Evolutionary conservation across 2,113 vertebrate species (phyloP).

Genomic region (Podarcis raffonei): DNA sequence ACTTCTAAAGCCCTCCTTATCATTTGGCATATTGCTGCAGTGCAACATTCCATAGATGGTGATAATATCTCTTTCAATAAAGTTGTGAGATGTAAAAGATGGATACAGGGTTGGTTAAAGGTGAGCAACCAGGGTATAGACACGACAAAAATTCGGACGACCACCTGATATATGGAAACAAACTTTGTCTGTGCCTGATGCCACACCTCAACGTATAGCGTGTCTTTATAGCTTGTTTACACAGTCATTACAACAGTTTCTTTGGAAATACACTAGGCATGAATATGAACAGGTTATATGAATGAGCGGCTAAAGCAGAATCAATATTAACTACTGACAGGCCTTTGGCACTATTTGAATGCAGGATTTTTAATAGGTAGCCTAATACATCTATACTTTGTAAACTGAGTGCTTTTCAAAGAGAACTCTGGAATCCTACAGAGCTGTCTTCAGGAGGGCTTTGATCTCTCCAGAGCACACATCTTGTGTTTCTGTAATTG

Average conservation of each 20-base stretch:
- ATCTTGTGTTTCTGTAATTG: conserved; percentile 77
- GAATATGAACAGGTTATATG: conserved; percentile 53
- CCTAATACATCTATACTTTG: conserved; percentile 69
- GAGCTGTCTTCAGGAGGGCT: conserved; percentile 69
- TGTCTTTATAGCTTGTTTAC: conserved; percentile 27
- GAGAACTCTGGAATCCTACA: conserved; percentile 67
- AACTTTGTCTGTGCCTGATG: not conserved
- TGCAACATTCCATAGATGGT: not conserved
- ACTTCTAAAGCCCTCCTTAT: not conserved
- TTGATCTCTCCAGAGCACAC: conserved; percentile 78
- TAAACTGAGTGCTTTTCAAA: conserved; percentile 73
- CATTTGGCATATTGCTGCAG: not conserved
- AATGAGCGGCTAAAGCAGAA: conserved; percentile 50
- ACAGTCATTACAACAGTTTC: conserved; percentile 37
- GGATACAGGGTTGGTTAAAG: not conserved
- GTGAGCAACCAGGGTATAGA: not conserved
- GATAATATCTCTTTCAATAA: not conserved
- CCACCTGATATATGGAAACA: not conserved
- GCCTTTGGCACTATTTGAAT: conserved; percentile 63
- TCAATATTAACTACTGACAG: conserved; percentile 59
- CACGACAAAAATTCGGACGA: not conserved
- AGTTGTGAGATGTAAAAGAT: not conserved
- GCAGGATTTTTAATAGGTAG: conserved; percentile 33
- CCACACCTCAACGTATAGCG: not conserved
- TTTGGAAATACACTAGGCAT: conserved; percentile 47